Evolutionary conservation across 92 coral and sea anemone species (phyloP), one percentile per base, ranked within the genome.

Genomic region (Siderastrea radians): DNA sequence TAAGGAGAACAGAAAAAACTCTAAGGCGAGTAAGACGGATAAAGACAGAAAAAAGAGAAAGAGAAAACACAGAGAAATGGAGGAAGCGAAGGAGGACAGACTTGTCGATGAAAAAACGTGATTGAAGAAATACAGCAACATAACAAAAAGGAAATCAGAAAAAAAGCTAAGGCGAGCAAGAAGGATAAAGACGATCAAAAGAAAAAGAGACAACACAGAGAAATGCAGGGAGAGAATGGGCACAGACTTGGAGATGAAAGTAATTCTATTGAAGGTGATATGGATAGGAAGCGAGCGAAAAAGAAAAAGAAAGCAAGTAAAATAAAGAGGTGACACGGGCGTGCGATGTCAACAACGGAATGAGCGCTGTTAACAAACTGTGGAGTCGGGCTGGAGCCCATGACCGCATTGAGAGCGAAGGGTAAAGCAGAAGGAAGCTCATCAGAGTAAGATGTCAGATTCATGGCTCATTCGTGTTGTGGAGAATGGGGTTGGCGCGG

Each of bases 1-100:
- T 9, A 65, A 50, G 47, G 61, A 79, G 65, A 50, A 19, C 72
- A 19, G 15, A 15, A 75, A 55, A 62, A 46, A 46, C 11, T 68
- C 17, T 0, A 77, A 59, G 70, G 16, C 69, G 11, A 80, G 48
- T 3, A 80, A 66, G 44, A 53, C 66, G 45, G 44, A 66, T 0
- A 80, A 67, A 66, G 63, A 50, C 49, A 53, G 7, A 49, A 80
- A 53, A 19, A 79, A 65, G 45, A 52, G 60, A 66, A 80, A 51
- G 62, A 26, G 69, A 64, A 63, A 52, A 7, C 1, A 5, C 16
- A 14, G 17, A 7, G 78, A 74, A 3, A 5, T 6, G 48, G 46
- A 52, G 46, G 65, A 1, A 57, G 47, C 26, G 3, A 49, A 16
- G 1, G 53, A 61, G 17, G 15, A 47, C 47, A n/a, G 14, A 13